Evolutionary conservation across 2,888 invertebrate species (phyloP), one percentile per base, ranked within the genome.

Genomic region (Cheilosia variabilis): DNA sequence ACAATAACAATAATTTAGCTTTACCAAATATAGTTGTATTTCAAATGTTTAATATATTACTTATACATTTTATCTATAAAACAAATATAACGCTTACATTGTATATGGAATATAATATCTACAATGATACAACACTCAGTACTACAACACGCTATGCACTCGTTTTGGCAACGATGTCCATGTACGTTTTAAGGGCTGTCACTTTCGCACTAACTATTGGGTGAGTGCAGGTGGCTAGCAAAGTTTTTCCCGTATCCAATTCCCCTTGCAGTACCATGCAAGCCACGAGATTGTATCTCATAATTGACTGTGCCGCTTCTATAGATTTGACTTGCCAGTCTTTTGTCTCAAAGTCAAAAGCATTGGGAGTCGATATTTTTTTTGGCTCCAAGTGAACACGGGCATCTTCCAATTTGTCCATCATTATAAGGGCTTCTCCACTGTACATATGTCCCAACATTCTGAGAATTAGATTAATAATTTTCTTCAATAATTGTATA

Each of bases 361-460:
- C 93, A 87, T 92, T 92, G 1, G 95, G 90, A 88, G 95, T 93
- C 72, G 93, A 93, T 34, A 96, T 94, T 91, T 95, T 94, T 63
- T 96, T 95, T 1, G 96, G 96, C 89, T 97, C 96, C 63, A 98
- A 93, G 92, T 97, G 96, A 76, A 96, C 95, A 13, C 97, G 94
- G 1, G 98, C 98, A 91, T 98, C 97, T 0, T 95, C 93, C 87
- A 97, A 95, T 92, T 95, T 95, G 90, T 98, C 97, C 90, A 97
- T 93, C 89, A 96, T 94, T 68, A 98, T 95, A 13, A 97, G 93
- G 31, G 97, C 96, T 93, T 98, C 98, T 0, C 97, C 97, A 65
- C 96, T 96, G 91, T 98, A 98, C 89, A 98, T 94, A 91, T 97
- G 96, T 0, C 96, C 98, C 89, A 98, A 93, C 88, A 97, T 94